Base-by-base conservation (phyloP, 2,797 vertebrate species). In the Ctenosaura bakeri region DNA sequence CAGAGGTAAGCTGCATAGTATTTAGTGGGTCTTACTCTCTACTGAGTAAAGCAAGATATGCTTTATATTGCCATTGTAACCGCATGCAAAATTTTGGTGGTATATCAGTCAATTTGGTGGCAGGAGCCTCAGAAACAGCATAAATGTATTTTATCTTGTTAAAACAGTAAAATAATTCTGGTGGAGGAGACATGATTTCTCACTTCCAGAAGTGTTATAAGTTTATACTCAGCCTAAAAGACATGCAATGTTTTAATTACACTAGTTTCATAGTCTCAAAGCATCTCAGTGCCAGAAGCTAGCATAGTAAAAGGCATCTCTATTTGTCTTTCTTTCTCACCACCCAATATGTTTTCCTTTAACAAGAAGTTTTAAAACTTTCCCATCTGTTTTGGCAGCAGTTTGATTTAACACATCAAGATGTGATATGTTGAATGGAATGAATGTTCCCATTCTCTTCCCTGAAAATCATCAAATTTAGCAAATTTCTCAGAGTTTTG, bases 311-410 rank as follows among this genome's bases (percentile, higher is more conserved):
- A 87, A 83, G 13, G 18, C 20, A 56, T 52, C 56, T 64, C 56
- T n/a, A 35, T 22, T 50, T 71, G 18, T 76, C 6, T 77, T 2
- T 81, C 32, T 73, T 52, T 87, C 79, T 50, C 42, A 24, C 29
- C 32, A 79, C 42, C 56, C 46, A 77, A 90, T 64, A 83, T 2
- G 8, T 29, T 83, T 87, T 81, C 38, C 26, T 77, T 90, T 87
- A 29, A 74, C 29, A 32, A 86, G 78, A 83, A 38, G 9, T 71
- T 77, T 77, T 83, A 46, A 77, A 90, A 87, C 79, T 77, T 38
- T 78, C 73, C 69, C 85, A 87, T 78, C 79, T 87, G 46, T 87
- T 90, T 69, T 83, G 42, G 79, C 71, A 77, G 42, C n/a, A 16
- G 78, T 77, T 83, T 76, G 78, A 52, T 76, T 76, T 50, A 86